A percentile compares a stretch with the other conserved stretches of the same genome.
Conservation (phyloP, 2,888 invertebrate species). For the Pterostichus niger region DNA sequence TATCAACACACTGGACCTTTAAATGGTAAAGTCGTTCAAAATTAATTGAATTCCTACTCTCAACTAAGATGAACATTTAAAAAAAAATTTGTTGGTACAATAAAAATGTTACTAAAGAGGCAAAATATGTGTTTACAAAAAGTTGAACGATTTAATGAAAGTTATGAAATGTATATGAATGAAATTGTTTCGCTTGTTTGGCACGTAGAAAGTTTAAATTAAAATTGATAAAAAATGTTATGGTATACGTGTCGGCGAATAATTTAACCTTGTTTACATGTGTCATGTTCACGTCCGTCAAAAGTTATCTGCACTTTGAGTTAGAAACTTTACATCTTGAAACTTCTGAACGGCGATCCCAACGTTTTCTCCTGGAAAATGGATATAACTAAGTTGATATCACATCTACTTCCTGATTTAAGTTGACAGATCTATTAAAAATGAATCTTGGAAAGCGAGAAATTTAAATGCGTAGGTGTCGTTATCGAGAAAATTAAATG, state of each 20-base stretch:
- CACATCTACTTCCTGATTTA: neutral
- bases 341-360: neutral
- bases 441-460: neutral
- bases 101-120: neutral
- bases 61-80: conserved; percentile 1
- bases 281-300: conserved; percentile 16
- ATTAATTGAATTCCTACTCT: conserved; percentile 38
- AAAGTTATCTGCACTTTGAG: conserved; percentile 13
- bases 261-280: conserved; percentile 43
- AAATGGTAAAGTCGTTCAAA: conserved; percentile 9
- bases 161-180: neutral
- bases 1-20: conserved; percentile 26
- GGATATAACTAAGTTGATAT: neutral
- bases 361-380: neutral
- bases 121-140: neutral
- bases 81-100: conserved; percentile 9
- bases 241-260: neutral
- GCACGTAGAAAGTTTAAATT: conserved; percentile 27
- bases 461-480: neutral
- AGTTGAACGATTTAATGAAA: neutral
- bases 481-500: neutral
- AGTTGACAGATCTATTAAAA: neutral
- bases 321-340: conserved; percentile 17
- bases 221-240: conserved; percentile 19
- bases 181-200: neutral